Evolutionary conservation across 2,888 invertebrate genomes (phyloP).

Genomic region (Andrena trimmerana): DNA sequence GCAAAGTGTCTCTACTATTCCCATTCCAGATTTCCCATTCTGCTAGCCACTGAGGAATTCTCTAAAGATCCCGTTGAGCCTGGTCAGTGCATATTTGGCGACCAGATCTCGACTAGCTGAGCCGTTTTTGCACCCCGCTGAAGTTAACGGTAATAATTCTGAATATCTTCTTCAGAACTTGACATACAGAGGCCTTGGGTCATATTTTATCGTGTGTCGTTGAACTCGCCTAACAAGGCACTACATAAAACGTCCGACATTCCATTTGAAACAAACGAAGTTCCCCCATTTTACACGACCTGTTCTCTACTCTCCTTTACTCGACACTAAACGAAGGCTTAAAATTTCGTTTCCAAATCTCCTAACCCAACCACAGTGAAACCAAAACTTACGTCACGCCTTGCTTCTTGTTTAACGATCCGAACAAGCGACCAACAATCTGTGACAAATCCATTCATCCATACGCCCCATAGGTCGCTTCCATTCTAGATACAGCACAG

Average conservation of each 20-base stretch:
- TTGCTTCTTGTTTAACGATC: too few relatives aligned
- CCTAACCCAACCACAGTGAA: too few relatives aligned
- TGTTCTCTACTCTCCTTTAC: too few relatives aligned
- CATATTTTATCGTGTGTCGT: conserved; percentile 5
- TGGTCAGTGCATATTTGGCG: conserved; percentile 16
- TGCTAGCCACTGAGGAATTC: background rate
- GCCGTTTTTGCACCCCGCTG: conserved; percentile 1
- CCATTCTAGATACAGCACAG: background rate
- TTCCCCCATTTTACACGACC: too few relatives aligned
- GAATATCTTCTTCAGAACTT: background rate
- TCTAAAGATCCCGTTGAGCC: conserved; percentile 1
- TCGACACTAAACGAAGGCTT: background rate
- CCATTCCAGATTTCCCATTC: background rate
- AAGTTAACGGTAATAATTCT: conserved; percentile 11
- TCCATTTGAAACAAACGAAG: background rate
- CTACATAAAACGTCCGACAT: background rate
- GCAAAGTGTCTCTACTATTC: background rate
- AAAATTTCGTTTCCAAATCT: too few relatives aligned
- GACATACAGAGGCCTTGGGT: background rate
- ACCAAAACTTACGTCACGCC: too few relatives aligned
- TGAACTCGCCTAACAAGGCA: conserved; percentile 6
- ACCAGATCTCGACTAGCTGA: background rate
- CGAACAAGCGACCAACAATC: too few relatives aligned
- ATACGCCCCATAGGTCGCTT: background rate
- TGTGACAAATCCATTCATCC: too few relatives aligned